Conservation (phyloP, 30 jellyfish, hydroid and myxozoan species). For the Hydractinia symbiolongicarpus region DNA sequence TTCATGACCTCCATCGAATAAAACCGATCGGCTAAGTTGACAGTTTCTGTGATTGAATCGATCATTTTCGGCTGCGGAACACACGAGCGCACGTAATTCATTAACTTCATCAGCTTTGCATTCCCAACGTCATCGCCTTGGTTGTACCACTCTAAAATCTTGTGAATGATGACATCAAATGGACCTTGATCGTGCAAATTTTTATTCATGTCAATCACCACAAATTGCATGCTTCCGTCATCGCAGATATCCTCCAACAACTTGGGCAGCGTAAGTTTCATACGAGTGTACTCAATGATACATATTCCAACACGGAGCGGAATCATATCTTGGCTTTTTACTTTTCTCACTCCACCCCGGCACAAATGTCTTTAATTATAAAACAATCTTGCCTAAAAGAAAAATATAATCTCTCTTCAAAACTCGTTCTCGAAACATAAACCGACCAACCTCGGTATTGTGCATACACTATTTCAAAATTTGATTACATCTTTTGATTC, state of each 20-base stretch:
- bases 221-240: conserved; percentile 42
- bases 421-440: too few relatives aligned
- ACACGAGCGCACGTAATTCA: conserved; percentile 25
- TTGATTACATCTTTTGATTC: too few relatives aligned
- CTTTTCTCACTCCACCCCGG: too few relatives aligned
- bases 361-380: too few relatives aligned
- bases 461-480: too few relatives aligned
- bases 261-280: conserved; percentile 54
- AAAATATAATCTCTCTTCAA: too few relatives aligned
- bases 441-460: too few relatives aligned
- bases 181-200: conserved; percentile 83
- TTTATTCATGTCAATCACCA: conserved; percentile 58
- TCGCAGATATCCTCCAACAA: conserved; percentile 43
- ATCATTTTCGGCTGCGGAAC: conserved; percentile 16
- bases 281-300: conserved; percentile 44
- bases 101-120: conserved; percentile 37
- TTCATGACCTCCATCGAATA: conserved; percentile 43
- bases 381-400: too few relatives aligned
- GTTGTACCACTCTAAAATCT: conserved; percentile 63
- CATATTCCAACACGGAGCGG: conserved; percentile 80
- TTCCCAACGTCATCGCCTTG: conserved; percentile 56
- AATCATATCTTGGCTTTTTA: conserved; percentile 3
- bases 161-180: conserved; percentile 80
- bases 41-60: conserved; percentile 63
- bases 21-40: conserved; percentile 43